These are phyloP conservation scores for Chrysolina haemoptera DNA, from an alignment of 2,888 invertebrate genomes.

Conservation along the genomic window DNA sequence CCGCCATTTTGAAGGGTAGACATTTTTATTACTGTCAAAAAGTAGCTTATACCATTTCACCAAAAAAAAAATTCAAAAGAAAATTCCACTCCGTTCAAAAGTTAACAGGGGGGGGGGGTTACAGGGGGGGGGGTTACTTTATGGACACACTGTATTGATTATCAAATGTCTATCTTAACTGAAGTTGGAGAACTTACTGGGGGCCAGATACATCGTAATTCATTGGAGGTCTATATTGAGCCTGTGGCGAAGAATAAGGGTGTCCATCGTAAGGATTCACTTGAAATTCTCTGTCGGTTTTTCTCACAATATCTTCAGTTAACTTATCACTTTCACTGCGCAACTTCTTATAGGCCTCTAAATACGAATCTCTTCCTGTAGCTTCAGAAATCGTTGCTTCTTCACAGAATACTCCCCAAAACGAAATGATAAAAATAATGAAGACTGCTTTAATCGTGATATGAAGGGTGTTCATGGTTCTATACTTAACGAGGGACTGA, in stretches of 20 bases:
- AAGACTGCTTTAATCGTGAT: constrained; percentile 17
- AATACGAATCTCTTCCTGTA: constrained; percentile 17
- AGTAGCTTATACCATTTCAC: too few species aligned
- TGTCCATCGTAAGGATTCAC: constrained; percentile 20
- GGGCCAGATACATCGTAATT: constrained; percentile 14
- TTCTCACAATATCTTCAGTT: background rate
- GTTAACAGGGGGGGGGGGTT: too few species aligned
- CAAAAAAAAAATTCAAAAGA: too few species aligned
- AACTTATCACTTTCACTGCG: constrained; percentile 26
- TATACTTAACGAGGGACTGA: constrained; percentile 19
- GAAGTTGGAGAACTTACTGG: constrained; percentile 18
- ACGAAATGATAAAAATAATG: background rate
- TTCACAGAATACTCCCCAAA: constrained; percentile 3
- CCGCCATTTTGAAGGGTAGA: too few species aligned
- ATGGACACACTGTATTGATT: too few species aligned
- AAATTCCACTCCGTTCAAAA: too few species aligned
- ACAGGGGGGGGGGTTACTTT: too few species aligned
- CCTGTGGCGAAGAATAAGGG: constrained; percentile 6
- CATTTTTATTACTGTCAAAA: too few species aligned
- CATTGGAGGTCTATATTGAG: constrained; percentile 19
- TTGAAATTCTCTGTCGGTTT: constrained; percentile 16
- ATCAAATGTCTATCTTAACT: too few species aligned
- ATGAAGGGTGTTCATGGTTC: constrained; percentile 23
- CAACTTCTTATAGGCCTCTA: constrained; percentile 17
- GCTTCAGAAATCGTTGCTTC: constrained; percentile 4